phyloP scores from a whole-genome alignment of 2,797 vertebrate genomes.

The Rhinophrynus dorsalis region DNA sequence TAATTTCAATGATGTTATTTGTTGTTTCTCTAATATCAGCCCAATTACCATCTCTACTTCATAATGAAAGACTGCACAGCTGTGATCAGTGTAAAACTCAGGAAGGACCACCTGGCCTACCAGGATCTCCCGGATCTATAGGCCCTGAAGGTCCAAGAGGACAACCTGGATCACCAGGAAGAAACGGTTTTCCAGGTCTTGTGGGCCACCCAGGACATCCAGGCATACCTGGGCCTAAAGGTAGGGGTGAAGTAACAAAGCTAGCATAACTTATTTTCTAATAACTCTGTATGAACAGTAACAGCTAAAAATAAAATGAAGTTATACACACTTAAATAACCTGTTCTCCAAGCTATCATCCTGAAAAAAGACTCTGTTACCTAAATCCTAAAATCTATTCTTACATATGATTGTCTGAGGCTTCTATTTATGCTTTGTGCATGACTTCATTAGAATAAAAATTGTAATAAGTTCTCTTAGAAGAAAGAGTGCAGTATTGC shows the following conservation, averaged over 20 bases:
- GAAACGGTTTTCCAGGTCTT: conserved; percentile 77
- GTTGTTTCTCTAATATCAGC: conserved; percentile 66
- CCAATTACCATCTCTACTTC: conserved; percentile 82
- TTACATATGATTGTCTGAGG: no score
- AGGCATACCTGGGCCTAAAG: conserved; percentile 83
- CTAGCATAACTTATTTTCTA: no score
- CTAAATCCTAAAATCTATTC: no score
- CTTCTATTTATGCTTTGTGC: no score
- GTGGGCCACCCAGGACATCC: conserved; percentile 78
- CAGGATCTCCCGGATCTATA: conserved; percentile 74
- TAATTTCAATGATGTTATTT: background rate
- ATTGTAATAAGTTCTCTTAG: no score
- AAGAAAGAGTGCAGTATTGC: no score
- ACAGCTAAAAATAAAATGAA: no score
- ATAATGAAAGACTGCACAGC: conserved; percentile 78
- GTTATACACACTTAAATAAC: no score
- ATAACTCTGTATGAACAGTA: no score
- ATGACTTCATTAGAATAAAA: no score
- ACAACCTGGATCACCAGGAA: conserved; percentile 81
- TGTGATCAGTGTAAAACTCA: conserved; percentile 82
- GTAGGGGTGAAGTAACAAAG: conserved; percentile 70
- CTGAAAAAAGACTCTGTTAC: no score
- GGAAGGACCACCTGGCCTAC: conserved; percentile 72
- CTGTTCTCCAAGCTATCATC: no score
- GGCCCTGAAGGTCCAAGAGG: conserved; percentile 84